Evolutionary conservation across 2,113 vertebrate species (phyloP).

Genomic region (Odocoileus hemionus): DNA sequence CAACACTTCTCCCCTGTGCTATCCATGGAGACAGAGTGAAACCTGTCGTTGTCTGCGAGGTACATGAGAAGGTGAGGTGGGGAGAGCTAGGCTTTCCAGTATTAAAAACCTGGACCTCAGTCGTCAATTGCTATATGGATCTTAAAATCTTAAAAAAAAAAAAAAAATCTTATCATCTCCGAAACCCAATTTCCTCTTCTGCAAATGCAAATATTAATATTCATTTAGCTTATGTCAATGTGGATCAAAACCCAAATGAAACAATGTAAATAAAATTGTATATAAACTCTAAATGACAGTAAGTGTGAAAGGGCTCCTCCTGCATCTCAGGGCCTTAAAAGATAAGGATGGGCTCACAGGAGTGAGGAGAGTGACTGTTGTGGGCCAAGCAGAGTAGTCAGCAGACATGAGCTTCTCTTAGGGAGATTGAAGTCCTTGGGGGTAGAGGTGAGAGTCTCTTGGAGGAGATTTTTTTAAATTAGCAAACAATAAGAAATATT

Average conservation of each 20-base stretch:
- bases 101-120: not conserved
- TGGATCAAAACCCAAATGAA: not conserved
- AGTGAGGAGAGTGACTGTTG: accelerated
- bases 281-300: not conserved
- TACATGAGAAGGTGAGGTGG: accelerated
- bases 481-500: not conserved
- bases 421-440: not conserved
- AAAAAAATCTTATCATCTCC: not conserved
- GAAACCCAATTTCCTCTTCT: not conserved
- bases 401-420: not conserved
- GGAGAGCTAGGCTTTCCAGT: not conserved
- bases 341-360: accelerated
- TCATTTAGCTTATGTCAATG: not conserved
- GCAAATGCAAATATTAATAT: not conserved
- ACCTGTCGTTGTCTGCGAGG: not conserved
- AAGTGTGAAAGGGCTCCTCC: not conserved
- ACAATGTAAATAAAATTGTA: not conserved
- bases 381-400: not conserved
- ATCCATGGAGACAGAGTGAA: not conserved
- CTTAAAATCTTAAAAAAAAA: not conserved
- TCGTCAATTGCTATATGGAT: not conserved
- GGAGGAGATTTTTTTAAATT: not conserved
- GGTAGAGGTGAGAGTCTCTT: not conserved
- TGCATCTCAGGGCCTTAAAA: not conserved
- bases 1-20: accelerated